phyloP scores from a whole-genome alignment of 1,140 invertebrate genomes.

The Sipha flava region DNA sequence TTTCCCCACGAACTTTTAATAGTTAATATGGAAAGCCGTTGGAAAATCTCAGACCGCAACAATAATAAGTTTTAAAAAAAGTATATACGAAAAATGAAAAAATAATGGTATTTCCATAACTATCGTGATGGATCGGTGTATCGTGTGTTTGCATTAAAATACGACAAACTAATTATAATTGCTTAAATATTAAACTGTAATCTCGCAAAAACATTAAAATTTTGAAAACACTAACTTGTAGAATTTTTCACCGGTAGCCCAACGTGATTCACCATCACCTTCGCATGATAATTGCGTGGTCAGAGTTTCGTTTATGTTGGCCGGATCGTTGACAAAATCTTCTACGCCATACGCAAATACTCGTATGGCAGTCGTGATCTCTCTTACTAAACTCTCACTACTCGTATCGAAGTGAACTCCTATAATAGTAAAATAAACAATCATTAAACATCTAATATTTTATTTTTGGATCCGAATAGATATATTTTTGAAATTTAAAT shows the following conservation, averaged over 20 bases:
- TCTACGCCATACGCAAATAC: conserved; percentile 86
- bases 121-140: too few species aligned
- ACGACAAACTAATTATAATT: too few species aligned
- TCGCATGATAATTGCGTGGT: conserved; percentile 75
- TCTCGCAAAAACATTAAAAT: not conserved
- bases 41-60: too few species aligned
- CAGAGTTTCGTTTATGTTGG: conserved; percentile 58
- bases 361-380: conserved; percentile 80
- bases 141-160: too few species aligned
- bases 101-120: too few species aligned
- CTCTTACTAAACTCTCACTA: conserved; percentile 65
- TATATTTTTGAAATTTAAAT: too few species aligned
- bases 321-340: conserved; percentile 66
- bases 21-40: too few species aligned
- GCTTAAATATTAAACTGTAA: not conserved
- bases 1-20: too few species aligned
- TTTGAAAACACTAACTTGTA: conserved; percentile 48
- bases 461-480: too few species aligned
- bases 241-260: conserved; percentile 65
- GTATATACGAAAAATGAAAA: too few species aligned
- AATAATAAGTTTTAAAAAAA: too few species aligned
- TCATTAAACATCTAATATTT: not conserved
- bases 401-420: conserved; percentile 87
- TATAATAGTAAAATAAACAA: conserved; percentile 43
- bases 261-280: conserved; percentile 61